phyloP scores from a whole-genome alignment of 1,140 invertebrate genomes.

The Mizuhopecten yessoensis region DNA sequence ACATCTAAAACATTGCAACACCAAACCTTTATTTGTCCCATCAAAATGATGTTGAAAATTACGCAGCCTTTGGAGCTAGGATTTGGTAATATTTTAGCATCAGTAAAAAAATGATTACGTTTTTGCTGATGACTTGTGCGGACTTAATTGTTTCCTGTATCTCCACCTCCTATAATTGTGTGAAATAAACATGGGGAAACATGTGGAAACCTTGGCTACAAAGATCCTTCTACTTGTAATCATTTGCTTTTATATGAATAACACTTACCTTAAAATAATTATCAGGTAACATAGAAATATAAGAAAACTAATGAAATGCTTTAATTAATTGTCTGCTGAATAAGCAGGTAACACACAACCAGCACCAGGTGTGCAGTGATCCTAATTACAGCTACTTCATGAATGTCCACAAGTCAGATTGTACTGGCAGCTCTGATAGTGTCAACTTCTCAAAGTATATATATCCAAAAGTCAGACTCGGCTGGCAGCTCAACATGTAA shows the following conservation, averaged over 20 bases:
- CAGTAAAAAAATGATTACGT: not conserved
- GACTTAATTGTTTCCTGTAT: too few species aligned
- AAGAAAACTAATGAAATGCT: not conserved
- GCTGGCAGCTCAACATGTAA: not conserved
- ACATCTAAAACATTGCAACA: not conserved
- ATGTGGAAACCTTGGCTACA: too few species aligned
- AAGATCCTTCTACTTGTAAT: too few species aligned
- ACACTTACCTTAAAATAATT: not conserved
- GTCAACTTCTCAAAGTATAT: not conserved
- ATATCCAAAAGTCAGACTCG: too few species aligned
- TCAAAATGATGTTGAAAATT: not conserved
- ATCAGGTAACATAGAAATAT: not conserved
- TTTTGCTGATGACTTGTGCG: too few species aligned
- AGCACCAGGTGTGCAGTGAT: not conserved
- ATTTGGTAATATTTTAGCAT: not conserved
- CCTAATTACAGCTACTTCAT: not conserved
- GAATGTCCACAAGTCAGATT: too few species aligned
- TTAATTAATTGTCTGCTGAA: slow-evolving; percentile 10
- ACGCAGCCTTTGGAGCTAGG: not conserved
- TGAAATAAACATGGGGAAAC: too few species aligned
- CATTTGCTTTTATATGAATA: not conserved
- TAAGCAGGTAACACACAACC: not conserved
- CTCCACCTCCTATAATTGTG: too few species aligned
- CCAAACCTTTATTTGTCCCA: too few species aligned
- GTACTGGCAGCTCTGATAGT: not conserved